Base-by-base conservation (phyloP, 1,140 invertebrate genomes). In the Yoshiicerus persimilis region DNA sequence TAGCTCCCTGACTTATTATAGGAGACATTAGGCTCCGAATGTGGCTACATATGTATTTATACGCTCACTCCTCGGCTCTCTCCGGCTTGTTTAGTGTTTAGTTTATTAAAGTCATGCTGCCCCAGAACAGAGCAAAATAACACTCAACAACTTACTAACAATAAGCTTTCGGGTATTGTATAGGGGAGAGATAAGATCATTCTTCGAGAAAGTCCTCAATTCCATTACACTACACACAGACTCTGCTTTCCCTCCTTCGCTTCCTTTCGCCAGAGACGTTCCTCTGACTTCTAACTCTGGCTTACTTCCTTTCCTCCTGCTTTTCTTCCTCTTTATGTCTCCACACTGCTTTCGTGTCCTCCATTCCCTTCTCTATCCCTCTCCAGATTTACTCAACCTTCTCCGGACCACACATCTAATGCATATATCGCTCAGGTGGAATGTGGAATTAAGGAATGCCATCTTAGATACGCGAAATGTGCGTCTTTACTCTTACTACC, bases 81-180 rank as follows among this genome's bases (percentile, higher is more conserved):
- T 11, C 5, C 47, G 2, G 13, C 20, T 16, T 56, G 47, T 56
- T 56, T 56, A 56, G 47, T 56, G 47, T 56, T 56, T 56, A 56
- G 47, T 56, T 36, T 23, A 23, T 80, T 80, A 32, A 23, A 80
- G 75, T 80, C 75, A 80, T 9, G 20, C 75, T 80, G 75, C 75
- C 75, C 75, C 75, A 80, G 32, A 80, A 80, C 75, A 56, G 47
- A 56, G 47, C 47, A 56, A 56, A 16, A 16, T 6, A 80, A 20
- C 16, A 80, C 75, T 80, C 75, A n/a, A 70, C 64, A 70, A 80
- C 75, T 80, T 23, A 80, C 75, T 36, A 80, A 80, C 75, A 80
- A 36, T 23, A 80, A 80, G 75, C 34, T 80, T 38, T 8, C 6
- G 34, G n/a, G 62, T 66, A 66, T 16, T 25, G 2, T 27, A 30